Evolutionary conservation across 2,797 vertebrate genomes (phyloP).

Genomic region (Paguma larvata): DNA sequence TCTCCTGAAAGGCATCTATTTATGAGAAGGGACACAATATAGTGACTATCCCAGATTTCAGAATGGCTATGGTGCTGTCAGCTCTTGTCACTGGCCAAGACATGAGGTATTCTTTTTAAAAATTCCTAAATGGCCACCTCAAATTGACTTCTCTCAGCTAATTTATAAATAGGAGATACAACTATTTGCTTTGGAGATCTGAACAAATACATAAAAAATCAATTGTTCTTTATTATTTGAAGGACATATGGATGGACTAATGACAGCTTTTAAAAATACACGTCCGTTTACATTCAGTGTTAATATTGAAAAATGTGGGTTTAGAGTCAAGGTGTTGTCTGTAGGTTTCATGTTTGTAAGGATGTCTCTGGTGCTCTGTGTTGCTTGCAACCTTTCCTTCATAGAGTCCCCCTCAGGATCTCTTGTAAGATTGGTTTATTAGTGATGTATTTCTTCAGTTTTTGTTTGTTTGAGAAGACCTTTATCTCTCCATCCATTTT

Average conservation of each 20-base stretch:
- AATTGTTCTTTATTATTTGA: neutral
- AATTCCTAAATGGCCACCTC: neutral
- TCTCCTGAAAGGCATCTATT: neutral
- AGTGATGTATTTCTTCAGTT: no score
- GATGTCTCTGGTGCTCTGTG: no score
- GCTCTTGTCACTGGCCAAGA: neutral
- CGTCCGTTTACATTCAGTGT: neutral
- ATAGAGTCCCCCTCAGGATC: no score
- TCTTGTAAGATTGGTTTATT: no score
- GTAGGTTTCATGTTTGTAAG: no score
- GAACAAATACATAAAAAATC: neutral
- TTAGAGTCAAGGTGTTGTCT: no score
- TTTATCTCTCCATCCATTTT: no score
- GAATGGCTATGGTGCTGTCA: neutral
- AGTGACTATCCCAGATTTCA: neutral
- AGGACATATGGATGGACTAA: neutral
- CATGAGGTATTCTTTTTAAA: neutral
- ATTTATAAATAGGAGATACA: neutral
- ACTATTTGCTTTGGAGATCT: neutral
- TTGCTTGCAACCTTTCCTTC: no score
- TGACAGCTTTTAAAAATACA: neutral
- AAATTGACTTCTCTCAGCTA: neutral
- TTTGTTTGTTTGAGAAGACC: no score
- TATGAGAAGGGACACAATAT: neutral
- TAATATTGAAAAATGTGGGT: no score